These are phyloP conservation scores for Phenganax stokvisi DNA, from an alignment of 92 coral and sea anemone species.

Conservation along the genomic window DNA sequence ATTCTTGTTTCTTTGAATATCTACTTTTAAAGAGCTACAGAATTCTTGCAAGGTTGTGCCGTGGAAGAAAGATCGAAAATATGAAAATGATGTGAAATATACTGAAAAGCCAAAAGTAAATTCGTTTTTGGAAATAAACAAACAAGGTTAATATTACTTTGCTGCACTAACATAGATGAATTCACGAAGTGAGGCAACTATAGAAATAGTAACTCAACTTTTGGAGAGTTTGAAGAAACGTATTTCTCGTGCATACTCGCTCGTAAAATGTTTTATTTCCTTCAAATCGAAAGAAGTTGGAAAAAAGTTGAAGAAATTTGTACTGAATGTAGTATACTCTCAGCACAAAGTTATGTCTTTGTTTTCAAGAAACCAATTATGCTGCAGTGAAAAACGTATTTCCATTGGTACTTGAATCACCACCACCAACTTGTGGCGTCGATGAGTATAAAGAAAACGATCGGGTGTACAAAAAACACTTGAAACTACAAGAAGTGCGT, in stretches of 20 bases:
- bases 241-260: too few relatives aligned
- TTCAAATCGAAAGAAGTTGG: too few relatives aligned
- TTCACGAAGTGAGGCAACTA: background rate
- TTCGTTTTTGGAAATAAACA: constrained; percentile 28
- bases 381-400: constrained; percentile 1
- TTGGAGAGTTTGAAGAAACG: too few relatives aligned
- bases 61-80: constrained; percentile 12
- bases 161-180: too few relatives aligned
- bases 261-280: too few relatives aligned
- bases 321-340: background rate
- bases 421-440: background rate
- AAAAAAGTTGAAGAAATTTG: background rate
- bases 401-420: constrained; percentile 14
- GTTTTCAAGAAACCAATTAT: background rate
- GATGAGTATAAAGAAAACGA: background rate
- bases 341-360: background rate
- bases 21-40: constrained; percentile 12
- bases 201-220: background rate
- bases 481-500: background rate
- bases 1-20: background rate
- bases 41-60: background rate
- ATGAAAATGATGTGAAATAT: background rate
- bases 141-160: constrained; percentile 25
- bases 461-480: background rate
- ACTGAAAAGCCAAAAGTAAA: background rate